Percentiles rank a stretch among this genome's conserved stretches.
These are phyloP conservation scores for Tetramorium parvispinum DNA, from an alignment of 1,140 invertebrate genomes.

Conservation along the genomic window DNA sequence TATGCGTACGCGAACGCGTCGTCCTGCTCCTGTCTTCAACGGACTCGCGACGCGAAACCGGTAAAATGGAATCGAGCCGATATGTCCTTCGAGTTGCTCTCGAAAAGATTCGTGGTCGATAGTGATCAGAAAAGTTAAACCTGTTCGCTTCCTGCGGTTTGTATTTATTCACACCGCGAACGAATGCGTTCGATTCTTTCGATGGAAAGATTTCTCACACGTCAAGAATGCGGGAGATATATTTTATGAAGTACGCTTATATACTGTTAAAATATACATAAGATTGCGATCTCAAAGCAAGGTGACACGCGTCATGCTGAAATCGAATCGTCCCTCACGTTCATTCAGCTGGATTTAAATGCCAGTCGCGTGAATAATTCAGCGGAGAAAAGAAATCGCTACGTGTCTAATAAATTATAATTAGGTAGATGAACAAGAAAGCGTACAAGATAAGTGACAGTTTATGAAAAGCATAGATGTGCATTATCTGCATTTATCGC, in stretches of 20 bases:
- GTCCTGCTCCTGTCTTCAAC: neutral
- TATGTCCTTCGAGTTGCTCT: slow-evolving; percentile 23
- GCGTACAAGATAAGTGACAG: neutral
- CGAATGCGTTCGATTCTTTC: neutral
- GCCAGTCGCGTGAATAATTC: slow-evolving; percentile 8
- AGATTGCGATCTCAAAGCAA: neutral
- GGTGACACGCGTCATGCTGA: neutral
- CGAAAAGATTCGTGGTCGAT: neutral
- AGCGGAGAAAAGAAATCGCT: neutral
- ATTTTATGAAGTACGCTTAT: neutral
- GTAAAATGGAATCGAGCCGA: slow-evolving; percentile 23
- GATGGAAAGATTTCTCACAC: neutral
- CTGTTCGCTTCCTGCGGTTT: neutral
- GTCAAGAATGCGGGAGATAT: neutral
- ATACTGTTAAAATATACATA: neutral
- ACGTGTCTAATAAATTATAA: neutral
- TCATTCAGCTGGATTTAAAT: neutral
- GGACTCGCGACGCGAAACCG: neutral
- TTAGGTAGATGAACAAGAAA: neutral
- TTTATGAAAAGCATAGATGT: neutral
- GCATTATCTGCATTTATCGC: neutral
- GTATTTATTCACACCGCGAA: neutral
- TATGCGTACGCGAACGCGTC: neutral
- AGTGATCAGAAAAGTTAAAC: slow-evolving; percentile 11
- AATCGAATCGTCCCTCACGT: neutral